Evolutionary conservation across 2,113 vertebrate species (phyloP), one percentile per base, ranked within the genome.

Genomic region (Callopanchax toddi): DNA sequence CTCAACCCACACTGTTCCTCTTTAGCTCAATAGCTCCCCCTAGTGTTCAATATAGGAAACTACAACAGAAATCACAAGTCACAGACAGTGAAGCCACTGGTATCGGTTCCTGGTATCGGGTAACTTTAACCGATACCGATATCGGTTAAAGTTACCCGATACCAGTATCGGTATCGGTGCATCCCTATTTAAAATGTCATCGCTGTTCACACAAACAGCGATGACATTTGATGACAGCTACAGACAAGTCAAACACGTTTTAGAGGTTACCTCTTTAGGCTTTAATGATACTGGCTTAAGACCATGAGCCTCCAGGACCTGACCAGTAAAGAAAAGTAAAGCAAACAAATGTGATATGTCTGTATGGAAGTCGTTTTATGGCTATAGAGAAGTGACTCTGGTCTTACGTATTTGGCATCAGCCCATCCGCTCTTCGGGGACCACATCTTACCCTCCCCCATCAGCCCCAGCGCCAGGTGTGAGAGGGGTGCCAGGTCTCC

Each of bases 391-490:
- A 22, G 25, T 40, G 22, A 16, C 46, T 43, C 23, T 32, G 32
- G 36, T 34, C 96, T 94, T 94, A 99, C 97, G 0, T 98, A 99
- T 98, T 98, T 99, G 65, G 97, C 96, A 46, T 99, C 96, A 18
- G 97, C 97, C 97, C 97, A 99, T 57, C 97, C 97, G 43, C 97
- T 99, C 87, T 96, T 99, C 0, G 97, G 97, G 15, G 97, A 99
- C 97, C 97, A 99, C 97, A 99, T 99, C 91, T 96, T 98, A 12
- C 97, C 97, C 86, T 99, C 97, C 84, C 97, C 97, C 84, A 96
- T 98, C 42, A 99, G 88, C 40, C 98, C 98, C 25, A 99, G 90
- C 21, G 97, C 95, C 71, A 99, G 93, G 82, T 98, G 98, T 76
- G 97, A 94, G 43, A 99, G 95, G 0, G 97, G 98, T 0, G 97